phyloP scores from a whole-genome alignment of 2,888 invertebrate species.

The Deladenus siricidicola region DNA sequence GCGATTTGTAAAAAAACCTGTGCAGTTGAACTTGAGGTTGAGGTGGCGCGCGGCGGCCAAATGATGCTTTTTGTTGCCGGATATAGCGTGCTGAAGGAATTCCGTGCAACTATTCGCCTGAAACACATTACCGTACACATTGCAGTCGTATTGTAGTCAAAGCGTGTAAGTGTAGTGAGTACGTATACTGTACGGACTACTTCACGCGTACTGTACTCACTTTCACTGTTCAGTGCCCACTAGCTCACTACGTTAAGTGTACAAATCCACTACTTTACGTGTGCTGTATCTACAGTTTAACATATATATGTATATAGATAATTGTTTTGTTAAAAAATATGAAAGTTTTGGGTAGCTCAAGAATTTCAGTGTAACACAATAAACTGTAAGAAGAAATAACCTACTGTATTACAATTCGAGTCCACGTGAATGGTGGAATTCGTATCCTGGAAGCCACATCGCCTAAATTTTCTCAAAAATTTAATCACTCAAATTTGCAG shows the following conservation, averaged over 20 bases:
- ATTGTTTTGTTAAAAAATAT: constrained; percentile 6
- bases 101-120: constrained; percentile 14
- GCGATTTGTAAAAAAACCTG: constrained; percentile 11
- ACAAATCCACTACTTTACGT: too few relatives aligned
- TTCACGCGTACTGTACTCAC: too few relatives aligned
- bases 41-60: constrained; percentile 4
- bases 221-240: too few relatives aligned
- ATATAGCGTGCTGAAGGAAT: constrained; percentile 17
- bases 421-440: constrained; percentile 19
- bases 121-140: not conserved
- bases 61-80: constrained; percentile 13
- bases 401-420: constrained; percentile 16
- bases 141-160: constrained; percentile 1
- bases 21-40: constrained; percentile 24
- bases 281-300: too few relatives aligned
- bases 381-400: constrained; percentile 10
- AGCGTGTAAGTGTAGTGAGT: too few relatives aligned
- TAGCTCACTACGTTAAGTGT: too few relatives aligned
- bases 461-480: constrained; percentile 19
- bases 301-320: too few relatives aligned
- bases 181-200: too few relatives aligned
- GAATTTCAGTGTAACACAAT: too few relatives aligned
- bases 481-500: not conserved
- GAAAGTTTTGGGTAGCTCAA: not conserved
- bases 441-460: constrained; percentile 17